A percentile compares a stretch with the other conserved stretches of the same genome.
phyloP scores from a whole-genome alignment of 2,888 invertebrate genomes.

The Psylliodes chrysocephalus region DNA sequence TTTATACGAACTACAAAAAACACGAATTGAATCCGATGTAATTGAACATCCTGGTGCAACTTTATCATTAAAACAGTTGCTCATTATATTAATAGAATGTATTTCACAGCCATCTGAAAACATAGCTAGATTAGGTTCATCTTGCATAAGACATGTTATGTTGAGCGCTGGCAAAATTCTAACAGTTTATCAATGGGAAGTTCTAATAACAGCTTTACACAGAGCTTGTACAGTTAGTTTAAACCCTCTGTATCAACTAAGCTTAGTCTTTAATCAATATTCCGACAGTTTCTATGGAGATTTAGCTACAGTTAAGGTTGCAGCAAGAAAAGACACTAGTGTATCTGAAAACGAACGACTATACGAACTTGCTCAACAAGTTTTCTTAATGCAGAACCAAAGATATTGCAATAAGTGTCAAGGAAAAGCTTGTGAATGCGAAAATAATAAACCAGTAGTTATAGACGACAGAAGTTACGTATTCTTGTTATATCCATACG shows the following conservation, averaged over 20 bases:
- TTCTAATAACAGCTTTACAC: slow-evolving; percentile 83
- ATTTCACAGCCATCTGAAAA: slow-evolving; percentile 90
- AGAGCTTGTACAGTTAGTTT: slow-evolving; percentile 88
- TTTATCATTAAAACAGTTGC: slow-evolving; percentile 85
- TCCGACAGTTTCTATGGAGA: slow-evolving; percentile 96
- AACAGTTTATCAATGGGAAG: slow-evolving; percentile 87
- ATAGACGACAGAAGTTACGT: slow-evolving; percentile 89
- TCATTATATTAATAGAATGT: slow-evolving; percentile 89
- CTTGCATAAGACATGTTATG: slow-evolving; percentile 88
- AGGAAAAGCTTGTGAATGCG: slow-evolving; percentile 62
- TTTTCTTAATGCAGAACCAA: slow-evolving; percentile 71
- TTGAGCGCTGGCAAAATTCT: slow-evolving; percentile 85
- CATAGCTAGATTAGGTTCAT: slow-evolving; percentile 90
- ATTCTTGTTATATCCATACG: slow-evolving; percentile 84
- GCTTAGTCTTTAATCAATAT: slow-evolving; percentile 88
- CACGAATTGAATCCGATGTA: slow-evolving; percentile 41
- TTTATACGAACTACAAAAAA: slow-evolving; percentile 76
- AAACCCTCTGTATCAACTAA: slow-evolving; percentile 86
- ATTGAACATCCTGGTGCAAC: slow-evolving; percentile 70
- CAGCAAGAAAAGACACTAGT: slow-evolving; percentile 88
- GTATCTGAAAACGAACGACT: slow-evolving; percentile 85
- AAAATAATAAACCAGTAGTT: slow-evolving; percentile 65
- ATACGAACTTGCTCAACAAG: slow-evolving; percentile 90
- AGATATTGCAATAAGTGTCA: slow-evolving; percentile 59
- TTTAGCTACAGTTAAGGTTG: slow-evolving; percentile 91